Percentiles rank a stretch among this genome's conserved stretches.
Conservation (phyloP, 2,888 invertebrate genomes). For the Hypomecis atomaria region DNA sequence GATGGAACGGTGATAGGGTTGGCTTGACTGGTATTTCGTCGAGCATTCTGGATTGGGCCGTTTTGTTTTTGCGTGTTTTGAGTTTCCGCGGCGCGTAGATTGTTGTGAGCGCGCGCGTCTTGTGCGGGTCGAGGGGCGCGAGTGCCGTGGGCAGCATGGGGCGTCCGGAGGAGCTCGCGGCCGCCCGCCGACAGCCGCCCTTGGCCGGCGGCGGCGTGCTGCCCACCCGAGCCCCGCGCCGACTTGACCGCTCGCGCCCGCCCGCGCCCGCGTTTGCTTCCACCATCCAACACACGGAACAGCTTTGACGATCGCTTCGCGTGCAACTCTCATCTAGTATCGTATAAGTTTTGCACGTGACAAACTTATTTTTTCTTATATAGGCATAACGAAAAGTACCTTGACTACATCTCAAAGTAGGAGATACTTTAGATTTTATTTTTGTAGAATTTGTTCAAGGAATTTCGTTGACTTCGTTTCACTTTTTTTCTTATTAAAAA, state of each 20-base stretch:
- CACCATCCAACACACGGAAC: constrained; percentile 22
- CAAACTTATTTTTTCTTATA: too few relatives aligned
- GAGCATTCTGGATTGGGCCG: constrained; percentile 75
- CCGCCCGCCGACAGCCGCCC: constrained; percentile 72
- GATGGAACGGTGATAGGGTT: constrained; percentile 74
- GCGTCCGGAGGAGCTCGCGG: constrained; percentile 64
- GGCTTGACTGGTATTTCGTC: constrained; percentile 71
- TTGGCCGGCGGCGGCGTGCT: constrained; percentile 59
- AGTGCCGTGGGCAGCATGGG: constrained; percentile 75
- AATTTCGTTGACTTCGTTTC: background rate
- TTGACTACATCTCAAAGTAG: too few relatives aligned
- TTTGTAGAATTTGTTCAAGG: too few relatives aligned
- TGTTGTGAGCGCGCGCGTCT: constrained; percentile 76
- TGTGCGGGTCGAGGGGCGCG: constrained; percentile 71
- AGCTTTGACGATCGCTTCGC: constrained; percentile 17
- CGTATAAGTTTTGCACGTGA: too few relatives aligned
- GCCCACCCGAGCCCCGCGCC: constrained; percentile 43
- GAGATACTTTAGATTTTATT: too few relatives aligned
- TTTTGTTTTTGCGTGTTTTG: constrained; percentile 69
- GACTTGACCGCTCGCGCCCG: constrained; percentile 35
- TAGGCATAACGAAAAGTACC: too few relatives aligned
- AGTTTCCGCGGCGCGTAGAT: constrained; percentile 78
- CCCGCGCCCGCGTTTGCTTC: constrained; percentile 25
- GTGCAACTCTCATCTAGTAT: constrained; percentile 3
- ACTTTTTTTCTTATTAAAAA: constrained; percentile 1